These are phyloP conservation scores for Spheniscus mendiculus DNA, from an alignment of 2,113 vertebrate genomes.

Conservation along the genomic window DNA sequence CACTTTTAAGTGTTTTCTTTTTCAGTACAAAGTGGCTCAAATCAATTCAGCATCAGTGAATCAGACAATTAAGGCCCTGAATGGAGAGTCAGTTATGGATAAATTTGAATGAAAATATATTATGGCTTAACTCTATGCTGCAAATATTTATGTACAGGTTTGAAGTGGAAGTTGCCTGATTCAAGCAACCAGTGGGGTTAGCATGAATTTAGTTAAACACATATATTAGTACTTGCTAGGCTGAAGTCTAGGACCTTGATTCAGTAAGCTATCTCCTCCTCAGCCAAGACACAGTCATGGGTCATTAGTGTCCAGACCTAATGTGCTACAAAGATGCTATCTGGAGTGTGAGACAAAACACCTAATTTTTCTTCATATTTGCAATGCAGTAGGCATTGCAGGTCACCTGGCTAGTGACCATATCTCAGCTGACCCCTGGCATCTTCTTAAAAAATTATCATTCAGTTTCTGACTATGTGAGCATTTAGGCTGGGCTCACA, in stretches of 20 bases:
- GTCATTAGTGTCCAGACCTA: not conserved
- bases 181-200: not conserved
- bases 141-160: not conserved
- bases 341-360: not conserved
- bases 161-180: not conserved
- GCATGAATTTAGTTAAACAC: not conserved
- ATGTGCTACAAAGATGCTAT: not conserved
- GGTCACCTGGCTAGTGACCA: not conserved
- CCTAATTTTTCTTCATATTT: not conserved
- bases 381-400: not conserved
- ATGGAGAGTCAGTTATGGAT: not conserved
- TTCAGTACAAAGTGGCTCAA: not conserved
- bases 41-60: not conserved
- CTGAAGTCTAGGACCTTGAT: not conserved
- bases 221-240: not conserved
- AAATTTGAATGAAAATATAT: not conserved
- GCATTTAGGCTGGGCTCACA: not conserved
- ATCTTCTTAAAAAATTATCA: not conserved
- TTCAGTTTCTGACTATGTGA: not conserved
- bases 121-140: not conserved
- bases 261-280: not conserved
- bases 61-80: not conserved
- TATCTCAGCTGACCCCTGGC: not conserved
- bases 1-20: not conserved
- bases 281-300: not conserved